A percentile compares a stretch with the other conserved stretches of the same genome.
These are phyloP conservation scores for Noctua comes DNA, from an alignment of 2,888 invertebrate genomes.

Conservation along the genomic window DNA sequence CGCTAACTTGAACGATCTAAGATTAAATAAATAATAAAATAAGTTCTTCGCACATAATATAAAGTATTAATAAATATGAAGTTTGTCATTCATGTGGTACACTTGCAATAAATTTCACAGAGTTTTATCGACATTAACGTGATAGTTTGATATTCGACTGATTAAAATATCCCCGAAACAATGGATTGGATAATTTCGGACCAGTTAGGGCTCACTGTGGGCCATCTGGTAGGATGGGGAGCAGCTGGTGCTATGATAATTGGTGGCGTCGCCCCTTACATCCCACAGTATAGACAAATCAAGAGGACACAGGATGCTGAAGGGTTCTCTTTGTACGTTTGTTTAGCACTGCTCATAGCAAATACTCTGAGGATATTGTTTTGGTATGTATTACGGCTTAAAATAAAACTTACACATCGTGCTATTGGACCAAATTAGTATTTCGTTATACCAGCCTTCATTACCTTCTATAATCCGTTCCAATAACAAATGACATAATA, in stretches of 20 bases:
- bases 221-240: conserved; percentile 94
- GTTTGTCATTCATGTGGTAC: conserved; percentile 44
- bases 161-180: conserved; percentile 57
- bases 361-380: conserved; percentile 99
- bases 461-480: not conserved
- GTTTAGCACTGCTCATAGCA: conserved; percentile 97
- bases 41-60: conserved; percentile 29
- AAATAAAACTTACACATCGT: not conserved
- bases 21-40: conserved; percentile 14
- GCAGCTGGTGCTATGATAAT: conserved; percentile 97
- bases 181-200: conserved; percentile 96
- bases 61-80: conserved; percentile 59
- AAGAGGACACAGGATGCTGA: conserved; percentile 97
- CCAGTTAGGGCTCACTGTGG: conserved; percentile 93
- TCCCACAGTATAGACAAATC: conserved; percentile 99
- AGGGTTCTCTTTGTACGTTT: conserved; percentile 99
- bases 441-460: not conserved
- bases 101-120: conserved; percentile 18
- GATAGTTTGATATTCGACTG: conserved; percentile 51
- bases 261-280: conserved; percentile 98
- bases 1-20: conserved; percentile 22
- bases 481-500: not conserved
- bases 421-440: not conserved
- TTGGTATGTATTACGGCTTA: conserved; percentile 93
- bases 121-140: conserved; percentile 32